A percentile compares a stretch with the other conserved stretches of the same genome.
Conservation (phyloP, 1,140 invertebrate genomes). For the Chionoecetes opilio region DNA sequence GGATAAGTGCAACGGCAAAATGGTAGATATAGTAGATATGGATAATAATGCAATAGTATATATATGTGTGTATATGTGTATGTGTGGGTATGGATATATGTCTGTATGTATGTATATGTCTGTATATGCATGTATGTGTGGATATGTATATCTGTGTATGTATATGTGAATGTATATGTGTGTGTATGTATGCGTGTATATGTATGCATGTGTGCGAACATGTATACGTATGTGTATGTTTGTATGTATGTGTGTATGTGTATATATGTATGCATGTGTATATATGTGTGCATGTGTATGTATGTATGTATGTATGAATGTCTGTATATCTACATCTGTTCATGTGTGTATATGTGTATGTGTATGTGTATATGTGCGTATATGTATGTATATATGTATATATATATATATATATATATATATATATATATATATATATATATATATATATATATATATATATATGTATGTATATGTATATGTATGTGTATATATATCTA, state of each 20-base stretch:
- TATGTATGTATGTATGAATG: slow-evolving; percentile 50
- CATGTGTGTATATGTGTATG: slow-evolving; percentile 33
- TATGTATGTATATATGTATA: slow-evolving; percentile 31
- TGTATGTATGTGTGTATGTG: slow-evolving; percentile 56
- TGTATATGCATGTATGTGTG: slow-evolving; percentile 14
- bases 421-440: slow-evolving; percentile 19
- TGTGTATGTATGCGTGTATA: slow-evolving; percentile 40
- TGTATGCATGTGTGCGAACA: slow-evolving; percentile 41
- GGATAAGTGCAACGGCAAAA: too few relatives aligned
- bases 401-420: slow-evolving; percentile 48
- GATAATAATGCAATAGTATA: too few relatives aligned
- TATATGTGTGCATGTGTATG: slow-evolving; percentile 43
- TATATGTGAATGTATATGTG: too few relatives aligned
- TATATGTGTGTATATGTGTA: too few relatives aligned
- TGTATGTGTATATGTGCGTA: background rate
- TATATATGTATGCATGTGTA: slow-evolving; percentile 57
- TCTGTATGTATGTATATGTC: too few relatives aligned
- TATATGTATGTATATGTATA: slow-evolving; percentile 2
- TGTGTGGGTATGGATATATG: too few relatives aligned
- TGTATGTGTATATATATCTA: too few relatives aligned
- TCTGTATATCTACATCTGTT: slow-evolving; percentile 41
- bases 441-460: slow-evolving; percentile 45
- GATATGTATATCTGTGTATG: too few relatives aligned
- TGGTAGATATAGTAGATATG: too few relatives aligned
- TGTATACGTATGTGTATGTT: slow-evolving; percentile 51